Conservation (phyloP, 2,113 vertebrate species). For the Zosterops japonicus region DNA sequence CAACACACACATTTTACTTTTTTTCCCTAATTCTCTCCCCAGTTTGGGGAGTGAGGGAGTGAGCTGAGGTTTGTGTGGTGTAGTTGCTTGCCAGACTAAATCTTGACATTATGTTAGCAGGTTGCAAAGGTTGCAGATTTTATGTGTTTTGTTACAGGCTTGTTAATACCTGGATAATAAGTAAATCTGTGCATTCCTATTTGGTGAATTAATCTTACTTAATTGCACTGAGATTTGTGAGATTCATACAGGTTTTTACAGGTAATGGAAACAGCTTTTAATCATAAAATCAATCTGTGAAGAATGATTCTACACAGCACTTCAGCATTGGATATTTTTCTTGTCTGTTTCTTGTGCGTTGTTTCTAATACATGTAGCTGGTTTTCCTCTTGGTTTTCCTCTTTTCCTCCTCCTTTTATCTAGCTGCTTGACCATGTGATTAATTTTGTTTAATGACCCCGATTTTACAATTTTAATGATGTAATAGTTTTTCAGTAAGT, state of each 20-base stretch:
- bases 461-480: background rate
- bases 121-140: background rate
- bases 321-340: background rate
- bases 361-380: background rate
- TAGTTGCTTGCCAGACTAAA: background rate
- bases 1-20: background rate
- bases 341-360: background rate
- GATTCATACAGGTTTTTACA: background rate
- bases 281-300: background rate
- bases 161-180: background rate
- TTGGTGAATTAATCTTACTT: background rate
- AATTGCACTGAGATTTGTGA: background rate
- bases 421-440: background rate
- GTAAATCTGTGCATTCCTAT: background rate
- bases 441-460: background rate
- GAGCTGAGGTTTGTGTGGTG: background rate
- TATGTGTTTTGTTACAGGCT: background rate
- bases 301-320: background rate
- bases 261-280: background rate
- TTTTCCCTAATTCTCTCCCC: background rate
- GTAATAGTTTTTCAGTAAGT: background rate
- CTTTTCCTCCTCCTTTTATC: background rate
- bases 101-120: background rate
- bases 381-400: background rate
- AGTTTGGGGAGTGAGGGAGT: fast-evolving